These are phyloP conservation scores for Sorex fumeus DNA, from an alignment of 2,113 vertebrate species.

Conservation along the genomic window DNA sequence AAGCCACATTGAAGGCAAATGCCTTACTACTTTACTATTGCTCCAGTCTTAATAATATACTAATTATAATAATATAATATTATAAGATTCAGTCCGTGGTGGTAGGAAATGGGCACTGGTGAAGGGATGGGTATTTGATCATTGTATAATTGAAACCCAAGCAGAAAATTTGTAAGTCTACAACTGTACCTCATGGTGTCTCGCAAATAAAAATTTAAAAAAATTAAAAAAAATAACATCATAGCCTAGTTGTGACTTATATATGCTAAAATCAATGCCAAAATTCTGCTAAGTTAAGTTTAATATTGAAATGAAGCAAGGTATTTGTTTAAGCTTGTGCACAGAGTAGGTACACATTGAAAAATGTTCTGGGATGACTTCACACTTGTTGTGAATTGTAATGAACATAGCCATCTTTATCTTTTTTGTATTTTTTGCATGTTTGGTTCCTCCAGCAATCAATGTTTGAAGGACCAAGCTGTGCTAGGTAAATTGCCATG, in stretches of 20 bases:
- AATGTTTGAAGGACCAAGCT: conserved; percentile 56
- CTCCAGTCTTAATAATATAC: no score
- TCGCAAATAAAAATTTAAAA: no score
- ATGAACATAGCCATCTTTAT: conserved; percentile 47
- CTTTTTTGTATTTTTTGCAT: conserved; percentile 29
- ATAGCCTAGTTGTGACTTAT: not conserved
- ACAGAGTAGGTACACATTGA: conserved; percentile 42
- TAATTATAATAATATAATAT: not conserved
- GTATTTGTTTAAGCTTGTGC: conserved; percentile 58
- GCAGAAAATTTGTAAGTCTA: no score
- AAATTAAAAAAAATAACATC: not conserved
- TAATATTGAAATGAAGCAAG: conserved; percentile 23
- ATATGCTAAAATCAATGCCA: not conserved
- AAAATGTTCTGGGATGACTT: conserved; percentile 57
- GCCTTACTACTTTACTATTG: no score
- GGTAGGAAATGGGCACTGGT: no score
- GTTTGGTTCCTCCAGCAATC: conserved; percentile 52
- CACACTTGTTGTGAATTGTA: conserved; percentile 63
- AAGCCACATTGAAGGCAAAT: no score
- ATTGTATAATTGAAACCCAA: no score
- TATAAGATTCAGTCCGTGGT: not conserved
- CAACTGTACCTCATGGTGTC: no score
- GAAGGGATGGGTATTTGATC: no score
- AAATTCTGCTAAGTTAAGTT: not conserved
- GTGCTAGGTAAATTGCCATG: conserved; percentile 59